Base-by-base conservation (phyloP, 2,888 invertebrate species). In the Agapetus fuscipes region DNA sequence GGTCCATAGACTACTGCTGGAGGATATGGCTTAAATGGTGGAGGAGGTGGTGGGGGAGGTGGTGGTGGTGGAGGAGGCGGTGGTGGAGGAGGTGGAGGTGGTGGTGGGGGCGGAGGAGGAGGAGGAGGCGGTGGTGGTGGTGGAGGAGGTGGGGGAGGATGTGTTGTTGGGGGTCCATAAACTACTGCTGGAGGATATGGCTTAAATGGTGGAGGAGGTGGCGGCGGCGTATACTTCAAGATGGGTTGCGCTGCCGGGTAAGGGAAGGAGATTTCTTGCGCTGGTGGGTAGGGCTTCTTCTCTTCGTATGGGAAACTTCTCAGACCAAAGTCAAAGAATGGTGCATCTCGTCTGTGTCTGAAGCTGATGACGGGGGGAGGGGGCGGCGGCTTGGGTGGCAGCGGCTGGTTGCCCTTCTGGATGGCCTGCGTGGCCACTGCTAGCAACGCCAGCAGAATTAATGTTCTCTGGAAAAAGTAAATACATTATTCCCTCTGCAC, bases 151-250 rank as follows among this genome's bases (percentile, higher is more conserved):
- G 20, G 20, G 7, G 20, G 20, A 20, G 20, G 20, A 9, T 4
- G 20, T 6, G 7, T 4, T 20, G 20, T 4, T 20, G 20, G 20
- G 4, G 20, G 20, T 39, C 48, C 47, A 35, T 47, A 46, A 27
- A 26, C 45, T 17, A 24, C 28, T 15, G 57, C 57, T 9, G 61
- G 59, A 9, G 41, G 39, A 13, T 37, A 30, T 30, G 40, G 41
- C 11, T 37, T 17, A 5, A 40, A 45, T 32, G 48, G 48, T 36
- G 46, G 48, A 17, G 43, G 40, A 17, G 41, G 35, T 9, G 24
- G 34, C 20, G 45, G 41, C 2, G 59, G 57, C 6, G 64, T 61
- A n/a, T 61, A 30, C 27, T 42, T 36, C 30, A 30, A 37, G n/a
- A 30, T 34, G 31, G 37, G 37, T 4, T 10, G n/a, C 4, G 20